Conservation (phyloP, 1,140 invertebrate species). For the Hyposmocoma kahamanoa region DNA sequence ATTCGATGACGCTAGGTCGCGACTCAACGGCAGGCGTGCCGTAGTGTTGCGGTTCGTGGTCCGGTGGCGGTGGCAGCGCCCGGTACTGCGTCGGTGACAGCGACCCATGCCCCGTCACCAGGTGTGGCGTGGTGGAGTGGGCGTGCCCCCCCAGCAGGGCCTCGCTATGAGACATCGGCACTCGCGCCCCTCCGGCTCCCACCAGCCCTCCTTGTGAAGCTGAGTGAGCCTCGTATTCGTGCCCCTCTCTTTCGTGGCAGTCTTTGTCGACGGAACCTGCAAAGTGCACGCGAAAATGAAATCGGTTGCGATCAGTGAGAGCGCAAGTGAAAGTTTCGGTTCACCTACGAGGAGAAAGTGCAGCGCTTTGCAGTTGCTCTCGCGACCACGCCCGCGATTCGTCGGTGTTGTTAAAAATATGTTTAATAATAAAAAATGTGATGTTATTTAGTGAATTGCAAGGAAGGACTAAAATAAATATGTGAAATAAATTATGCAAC, state of each 20-base stretch:
- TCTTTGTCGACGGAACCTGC: constrained; percentile 67
- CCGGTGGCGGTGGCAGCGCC: constrained; percentile 40
- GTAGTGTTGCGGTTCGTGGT: constrained; percentile 50
- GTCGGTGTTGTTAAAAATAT: constrained; percentile 17
- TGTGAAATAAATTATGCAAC: not conserved
- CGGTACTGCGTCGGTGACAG: constrained; percentile 41
- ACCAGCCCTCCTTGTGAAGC: constrained; percentile 52
- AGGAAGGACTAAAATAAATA: constrained; percentile 1
- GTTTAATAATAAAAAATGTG: constrained; percentile 9
- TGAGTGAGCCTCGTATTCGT: constrained; percentile 61
- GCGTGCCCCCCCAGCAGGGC: constrained; percentile 44
- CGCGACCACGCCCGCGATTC: constrained; percentile 29
- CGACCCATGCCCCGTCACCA: constrained; percentile 38
- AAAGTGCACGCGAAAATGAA: constrained; percentile 71
- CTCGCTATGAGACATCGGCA: constrained; percentile 38
- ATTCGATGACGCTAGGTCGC: constrained; percentile 87
- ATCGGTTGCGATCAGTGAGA: constrained; percentile 65
- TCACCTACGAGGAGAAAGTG: constrained; percentile 70
- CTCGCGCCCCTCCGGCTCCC: constrained; percentile 52
- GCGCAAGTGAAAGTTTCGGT: constrained; percentile 71
- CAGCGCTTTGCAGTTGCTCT: constrained; percentile 49
- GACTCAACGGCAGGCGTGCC: constrained; percentile 74
- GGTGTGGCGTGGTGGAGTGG: constrained; percentile 55
- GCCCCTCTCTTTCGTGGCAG: constrained; percentile 65
- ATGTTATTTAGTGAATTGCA: constrained; percentile 9